Conservation (phyloP, 2,113 vertebrate genomes). For the human region GRCh38 chr3:151050501-151051000, state of each 20-base stretch:
- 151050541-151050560: background rate
- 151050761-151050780: background rate
- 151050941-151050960: background rate
- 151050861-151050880: constrained; percentile 28
- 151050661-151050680: background rate
- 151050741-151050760: background rate
- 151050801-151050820: background rate
- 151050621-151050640: constrained; percentile 12
- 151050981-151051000: constrained; percentile 12
- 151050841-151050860: constrained; percentile 1
- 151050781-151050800: background rate
- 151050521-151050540: background rate
- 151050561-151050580: background rate
- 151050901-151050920: background rate
- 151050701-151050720: background rate
- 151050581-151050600: background rate
- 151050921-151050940: background rate
- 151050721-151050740: background rate
- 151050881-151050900: background rate
- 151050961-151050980: background rate
- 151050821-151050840: background rate
- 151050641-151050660: constrained; percentile 3
- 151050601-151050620: background rate
- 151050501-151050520: background rate
- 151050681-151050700: background rate